Percentiles rank a stretch among this genome's conserved stretches.
Evolutionary conservation across 2,888 invertebrate genomes (phyloP).

Genomic region (Notodonta dromedarius): DNA sequence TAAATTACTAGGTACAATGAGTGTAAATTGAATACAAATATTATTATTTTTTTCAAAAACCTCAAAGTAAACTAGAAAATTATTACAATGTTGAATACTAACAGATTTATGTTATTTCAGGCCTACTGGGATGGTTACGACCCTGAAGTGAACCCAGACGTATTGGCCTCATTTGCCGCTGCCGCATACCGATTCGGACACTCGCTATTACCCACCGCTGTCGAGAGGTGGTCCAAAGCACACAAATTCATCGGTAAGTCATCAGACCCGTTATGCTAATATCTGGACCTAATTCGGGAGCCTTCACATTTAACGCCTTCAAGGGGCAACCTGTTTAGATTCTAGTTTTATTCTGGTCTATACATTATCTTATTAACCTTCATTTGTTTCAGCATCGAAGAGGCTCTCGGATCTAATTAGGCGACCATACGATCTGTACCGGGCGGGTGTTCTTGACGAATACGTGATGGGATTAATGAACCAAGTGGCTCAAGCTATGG

Average conservation of each 20-base stretch:
- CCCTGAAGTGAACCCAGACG: conserved; percentile 92
- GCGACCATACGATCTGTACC: conserved; percentile 94
- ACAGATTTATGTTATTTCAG: conserved; percentile 63
- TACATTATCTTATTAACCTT: not conserved
- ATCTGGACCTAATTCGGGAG: conserved; percentile 4
- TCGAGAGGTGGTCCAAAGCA: conserved; percentile 97
- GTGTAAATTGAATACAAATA: too few species aligned
- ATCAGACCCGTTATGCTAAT: conserved; percentile 6
- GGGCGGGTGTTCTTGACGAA: conserved; percentile 95
- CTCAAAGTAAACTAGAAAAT: too few species aligned
- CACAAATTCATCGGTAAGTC: conserved; percentile 94
- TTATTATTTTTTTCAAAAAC: too few species aligned
- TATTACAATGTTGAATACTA: too few species aligned
- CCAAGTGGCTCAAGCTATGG: conserved; percentile 97
- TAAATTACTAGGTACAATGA: too few species aligned
- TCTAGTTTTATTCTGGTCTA: not conserved
- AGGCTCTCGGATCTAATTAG: conserved; percentile 94
- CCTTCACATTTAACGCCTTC: conserved; percentile 4
- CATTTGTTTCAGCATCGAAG: conserved; percentile 88
- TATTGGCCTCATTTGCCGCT: conserved; percentile 95
- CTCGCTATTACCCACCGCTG: conserved; percentile 94
- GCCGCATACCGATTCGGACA: conserved; percentile 97
- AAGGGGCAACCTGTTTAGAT: not conserved
- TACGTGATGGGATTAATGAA: conserved; percentile 97
- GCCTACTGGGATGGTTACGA: conserved; percentile 94